These are phyloP conservation scores for Hippoglossus stenolepis DNA, from an alignment of 2,113 vertebrate genomes.

Conservation along the genomic window DNA sequence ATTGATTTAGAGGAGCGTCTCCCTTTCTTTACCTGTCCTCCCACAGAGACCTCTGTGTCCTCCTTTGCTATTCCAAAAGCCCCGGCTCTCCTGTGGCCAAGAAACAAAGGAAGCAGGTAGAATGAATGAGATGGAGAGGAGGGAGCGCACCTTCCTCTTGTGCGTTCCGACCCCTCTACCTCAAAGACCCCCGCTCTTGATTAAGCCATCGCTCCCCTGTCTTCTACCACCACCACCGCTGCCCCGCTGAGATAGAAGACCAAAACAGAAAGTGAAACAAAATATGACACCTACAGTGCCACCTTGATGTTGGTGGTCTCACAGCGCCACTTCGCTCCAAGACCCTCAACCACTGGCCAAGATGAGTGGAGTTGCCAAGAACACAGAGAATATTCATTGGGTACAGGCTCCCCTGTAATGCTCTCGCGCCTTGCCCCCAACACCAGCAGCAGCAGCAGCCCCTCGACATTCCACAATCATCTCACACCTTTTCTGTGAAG, in stretches of 20 bases:
- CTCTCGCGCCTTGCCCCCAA: neutral
- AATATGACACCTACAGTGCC: constrained; percentile 22
- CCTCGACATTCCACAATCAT: neutral
- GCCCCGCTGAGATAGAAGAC: neutral
- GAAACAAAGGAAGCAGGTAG: constrained; percentile 43
- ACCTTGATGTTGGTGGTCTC: constrained; percentile 29
- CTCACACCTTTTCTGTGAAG: constrained; percentile 4
- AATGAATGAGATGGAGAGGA: constrained; percentile 36
- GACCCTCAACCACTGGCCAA: constrained; percentile 13
- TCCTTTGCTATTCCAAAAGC: constrained; percentile 37
- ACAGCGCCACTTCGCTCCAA: constrained; percentile 2
- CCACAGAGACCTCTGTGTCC: constrained; percentile 43
- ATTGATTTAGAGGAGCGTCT: constrained; percentile 54
- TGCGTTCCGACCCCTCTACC: constrained; percentile 18
- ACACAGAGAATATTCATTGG: constrained; percentile 38
- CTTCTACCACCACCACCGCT: neutral
- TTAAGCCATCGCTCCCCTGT: constrained; percentile 18
- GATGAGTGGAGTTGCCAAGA: constrained; percentile 20
- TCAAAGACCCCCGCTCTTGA: constrained; percentile 31
- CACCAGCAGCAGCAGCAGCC: constrained; percentile 4
- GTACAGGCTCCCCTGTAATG: neutral
- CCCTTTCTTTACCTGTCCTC: constrained; percentile 40
- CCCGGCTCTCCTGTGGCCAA: constrained; percentile 39
- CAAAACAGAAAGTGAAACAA: constrained; percentile 36
- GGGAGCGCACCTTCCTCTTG: constrained; percentile 13